These are phyloP conservation scores for Neoaliturus tenellus DNA, from an alignment of 2,888 invertebrate species.

Conservation along the genomic window DNA sequence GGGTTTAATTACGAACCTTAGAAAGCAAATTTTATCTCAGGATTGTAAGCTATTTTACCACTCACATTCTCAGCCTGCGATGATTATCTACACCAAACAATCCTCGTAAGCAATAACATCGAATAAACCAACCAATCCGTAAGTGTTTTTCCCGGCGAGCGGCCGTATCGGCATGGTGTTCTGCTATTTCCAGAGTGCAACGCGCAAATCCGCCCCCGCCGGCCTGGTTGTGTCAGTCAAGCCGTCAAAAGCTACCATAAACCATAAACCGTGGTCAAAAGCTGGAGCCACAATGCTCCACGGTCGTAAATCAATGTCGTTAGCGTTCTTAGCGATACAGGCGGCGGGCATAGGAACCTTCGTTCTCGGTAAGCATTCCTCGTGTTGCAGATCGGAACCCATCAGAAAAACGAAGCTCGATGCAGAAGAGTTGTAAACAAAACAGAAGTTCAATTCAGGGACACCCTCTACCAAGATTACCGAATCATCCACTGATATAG, in stretches of 20 bases:
- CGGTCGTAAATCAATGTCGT: background rate
- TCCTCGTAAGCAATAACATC: too few species aligned
- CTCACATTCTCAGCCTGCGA: too few species aligned
- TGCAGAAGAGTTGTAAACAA: background rate
- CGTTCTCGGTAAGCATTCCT: background rate
- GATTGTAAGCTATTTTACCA: too few species aligned
- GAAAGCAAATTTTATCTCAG: too few species aligned
- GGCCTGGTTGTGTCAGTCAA: background rate
- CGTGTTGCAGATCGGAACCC: background rate
- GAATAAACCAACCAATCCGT: too few species aligned
- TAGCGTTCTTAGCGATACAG: too few species aligned
- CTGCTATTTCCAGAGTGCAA: background rate
- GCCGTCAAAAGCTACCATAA: background rate
- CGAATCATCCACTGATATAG: too few species aligned
- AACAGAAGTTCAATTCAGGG: too few species aligned
- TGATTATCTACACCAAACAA: too few species aligned
- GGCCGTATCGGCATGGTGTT: background rate
- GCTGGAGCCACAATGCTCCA: background rate
- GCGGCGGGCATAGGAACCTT: background rate
- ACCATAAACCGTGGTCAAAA: conserved; percentile 9
- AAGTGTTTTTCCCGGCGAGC: too few species aligned
- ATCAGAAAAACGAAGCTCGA: background rate
- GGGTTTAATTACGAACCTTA: too few species aligned
- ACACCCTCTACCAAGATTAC: too few species aligned
- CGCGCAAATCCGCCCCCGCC: background rate